Conservation (phyloP, 2,113 vertebrate species). For the Callipepla californica region DNA sequence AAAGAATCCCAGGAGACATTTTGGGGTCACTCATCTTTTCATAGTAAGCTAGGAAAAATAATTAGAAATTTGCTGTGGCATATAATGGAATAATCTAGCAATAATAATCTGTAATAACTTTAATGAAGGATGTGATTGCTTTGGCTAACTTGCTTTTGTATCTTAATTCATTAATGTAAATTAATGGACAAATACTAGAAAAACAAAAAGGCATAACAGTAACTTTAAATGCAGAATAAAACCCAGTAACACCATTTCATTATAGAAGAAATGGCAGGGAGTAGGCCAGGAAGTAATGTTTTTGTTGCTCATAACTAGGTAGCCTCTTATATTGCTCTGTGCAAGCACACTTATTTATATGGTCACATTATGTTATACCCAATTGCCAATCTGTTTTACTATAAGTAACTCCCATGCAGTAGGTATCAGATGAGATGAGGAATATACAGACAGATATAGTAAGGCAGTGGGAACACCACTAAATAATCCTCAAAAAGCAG, state of each 20-base stretch:
- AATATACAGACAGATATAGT: neutral
- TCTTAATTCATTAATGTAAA: neutral
- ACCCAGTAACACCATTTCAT: neutral
- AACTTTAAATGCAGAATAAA: neutral
- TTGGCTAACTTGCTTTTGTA: neutral
- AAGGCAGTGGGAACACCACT: neutral
- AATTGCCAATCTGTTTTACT: neutral
- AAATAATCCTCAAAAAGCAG: neutral
- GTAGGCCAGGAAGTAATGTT: neutral
- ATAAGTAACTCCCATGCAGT: neutral
- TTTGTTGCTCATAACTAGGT: neutral
- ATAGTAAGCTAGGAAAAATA: constrained; percentile 69
- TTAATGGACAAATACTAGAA: neutral
- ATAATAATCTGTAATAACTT: neutral
- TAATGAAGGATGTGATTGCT: neutral
- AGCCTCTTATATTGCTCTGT: neutral
- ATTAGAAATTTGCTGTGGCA: neutral
- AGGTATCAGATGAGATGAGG: neutral
- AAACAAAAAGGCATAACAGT: neutral
- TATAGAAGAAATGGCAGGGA: neutral
- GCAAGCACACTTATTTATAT: neutral
- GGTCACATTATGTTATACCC: neutral
- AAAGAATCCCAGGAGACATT: constrained; percentile 76
- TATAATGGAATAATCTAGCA: neutral
- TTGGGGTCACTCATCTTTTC: constrained; percentile 71